Base-by-base conservation (phyloP, 2,113 vertebrate genomes). In the Neolamprologus falcicula region DNA sequence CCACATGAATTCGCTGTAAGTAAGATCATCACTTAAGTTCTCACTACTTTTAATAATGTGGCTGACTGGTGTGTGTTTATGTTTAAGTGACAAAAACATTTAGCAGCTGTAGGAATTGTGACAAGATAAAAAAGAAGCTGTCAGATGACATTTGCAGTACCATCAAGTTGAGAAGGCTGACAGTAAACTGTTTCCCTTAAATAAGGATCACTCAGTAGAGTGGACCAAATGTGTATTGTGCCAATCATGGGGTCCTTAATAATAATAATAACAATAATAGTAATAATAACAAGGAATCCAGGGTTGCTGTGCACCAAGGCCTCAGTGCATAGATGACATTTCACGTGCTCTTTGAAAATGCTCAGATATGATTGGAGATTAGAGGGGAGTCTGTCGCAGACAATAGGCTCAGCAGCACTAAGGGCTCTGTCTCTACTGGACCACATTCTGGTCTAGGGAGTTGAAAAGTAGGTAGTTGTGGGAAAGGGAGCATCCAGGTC, bases 191-290 rank as follows among this genome's bases (percentile, higher is more conserved):
- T 37, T 66, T 66, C 31, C 61, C 31, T 37, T 66, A 66, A 66
- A 12, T 5, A 37, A 37, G 61, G 61, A n/a, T 66, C 61, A 37
- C 33, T 37, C 61, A 37, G 61, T 66, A 66, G 31, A 66, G 61
- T 1, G 61, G 61, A 37, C 31, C 31, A 66, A 66, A n/a, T 66
- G 61, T 21, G 17, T 7, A 66, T 66, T 0, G 17, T 66, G 10
- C 0, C 61, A 66, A n/a, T n/a, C 10, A 3, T 0, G 2, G 31
- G 17, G 61, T 66, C 17, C 1, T 35, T 35, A 63, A n/a, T 63
- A 63, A 59, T n/a, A 47, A 52, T 31, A 63, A 35, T 33, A 17
- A 61, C 3, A 35, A 63, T 35, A 66, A 12, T 33, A 63, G 5
- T 63, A 35, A 66, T 66, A n/a, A 66, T 66, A 28, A 28, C 31